Percentiles rank a stretch among this genome's conserved stretches.
Evolutionary conservation across 2,888 invertebrate genomes (phyloP).

Genomic region (Camponotus fellah): DNA sequence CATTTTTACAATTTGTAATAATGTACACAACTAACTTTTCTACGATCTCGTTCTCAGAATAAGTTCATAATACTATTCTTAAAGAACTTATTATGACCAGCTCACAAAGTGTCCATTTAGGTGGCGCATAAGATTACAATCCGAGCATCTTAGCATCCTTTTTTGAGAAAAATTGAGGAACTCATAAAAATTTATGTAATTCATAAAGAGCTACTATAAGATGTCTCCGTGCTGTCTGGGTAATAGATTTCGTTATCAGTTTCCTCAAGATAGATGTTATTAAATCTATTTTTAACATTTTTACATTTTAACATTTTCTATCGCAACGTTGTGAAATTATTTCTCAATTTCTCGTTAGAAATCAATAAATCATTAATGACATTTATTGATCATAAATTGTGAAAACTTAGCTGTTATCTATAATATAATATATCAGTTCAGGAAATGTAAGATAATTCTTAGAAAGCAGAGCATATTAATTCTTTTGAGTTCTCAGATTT

Average conservation of each 20-base stretch:
- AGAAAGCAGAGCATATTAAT: not conserved
- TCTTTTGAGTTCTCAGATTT: not conserved
- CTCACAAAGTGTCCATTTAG: too few relatives aligned
- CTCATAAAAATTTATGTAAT: too few relatives aligned
- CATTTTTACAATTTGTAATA: too few relatives aligned
- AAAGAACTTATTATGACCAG: too few relatives aligned
- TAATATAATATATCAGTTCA: not conserved
- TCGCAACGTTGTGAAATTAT: not conserved
- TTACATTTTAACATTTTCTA: constrained; percentile 3
- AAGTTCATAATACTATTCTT: too few relatives aligned
- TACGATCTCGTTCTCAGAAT: too few relatives aligned
- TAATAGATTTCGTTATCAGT: not conserved
- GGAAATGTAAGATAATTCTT: not conserved
- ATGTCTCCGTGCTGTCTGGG: too few relatives aligned
- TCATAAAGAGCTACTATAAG: too few relatives aligned
- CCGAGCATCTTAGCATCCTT: too few relatives aligned
- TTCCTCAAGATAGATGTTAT: not conserved
- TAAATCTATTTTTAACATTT: not conserved
- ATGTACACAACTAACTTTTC: too few relatives aligned
- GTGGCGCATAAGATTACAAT: too few relatives aligned
- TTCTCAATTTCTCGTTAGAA: not conserved
- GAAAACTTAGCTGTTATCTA: not conserved
- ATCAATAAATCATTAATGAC: not conserved
- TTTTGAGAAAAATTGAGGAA: too few relatives aligned
- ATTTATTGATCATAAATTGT: not conserved